Evolutionary conservation across 2,113 vertebrate species (phyloP).

Genomic region (Apeltes quadracus): DNA sequence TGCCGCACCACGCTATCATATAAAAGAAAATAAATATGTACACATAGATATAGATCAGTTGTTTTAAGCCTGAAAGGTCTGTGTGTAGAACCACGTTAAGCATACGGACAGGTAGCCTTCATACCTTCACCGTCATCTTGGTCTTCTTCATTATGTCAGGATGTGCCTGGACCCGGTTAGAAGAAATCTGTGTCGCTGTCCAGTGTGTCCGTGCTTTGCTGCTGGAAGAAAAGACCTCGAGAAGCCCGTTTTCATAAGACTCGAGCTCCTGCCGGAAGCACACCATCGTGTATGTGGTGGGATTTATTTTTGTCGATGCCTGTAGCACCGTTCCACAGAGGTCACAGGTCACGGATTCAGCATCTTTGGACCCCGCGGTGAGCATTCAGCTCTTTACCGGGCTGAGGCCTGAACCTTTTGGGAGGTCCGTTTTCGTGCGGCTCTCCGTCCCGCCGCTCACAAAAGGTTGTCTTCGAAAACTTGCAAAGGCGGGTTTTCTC

Average conservation of each 20-base stretch:
- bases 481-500: no score
- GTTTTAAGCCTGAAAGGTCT: background rate
- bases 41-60: background rate
- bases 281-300: constrained; percentile 1
- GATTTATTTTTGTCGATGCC: constrained; percentile 24
- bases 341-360: constrained; percentile 38
- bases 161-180: background rate
- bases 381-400: constrained; percentile 7
- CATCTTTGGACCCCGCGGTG: constrained; percentile 24
- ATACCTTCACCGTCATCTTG: background rate
- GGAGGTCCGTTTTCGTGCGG: background rate
- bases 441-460: constrained; percentile 1
- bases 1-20: background rate
- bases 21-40: background rate
- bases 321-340: background rate
- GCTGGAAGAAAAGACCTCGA: constrained; percentile 1
- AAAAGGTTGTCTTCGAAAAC: constrained; percentile 14
- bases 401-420: background rate
- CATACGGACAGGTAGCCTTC: background rate
- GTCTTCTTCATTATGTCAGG: background rate
- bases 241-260: background rate
- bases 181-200: constrained; percentile 1
- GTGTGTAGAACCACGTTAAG: background rate
- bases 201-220: constrained; percentile 25
- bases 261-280: constrained; percentile 1